A percentile compares a stretch with the other conserved stretches of the same genome.
Conservation (phyloP, 2,888 invertebrate species). For the Lasioglossum villosulum region DNA sequence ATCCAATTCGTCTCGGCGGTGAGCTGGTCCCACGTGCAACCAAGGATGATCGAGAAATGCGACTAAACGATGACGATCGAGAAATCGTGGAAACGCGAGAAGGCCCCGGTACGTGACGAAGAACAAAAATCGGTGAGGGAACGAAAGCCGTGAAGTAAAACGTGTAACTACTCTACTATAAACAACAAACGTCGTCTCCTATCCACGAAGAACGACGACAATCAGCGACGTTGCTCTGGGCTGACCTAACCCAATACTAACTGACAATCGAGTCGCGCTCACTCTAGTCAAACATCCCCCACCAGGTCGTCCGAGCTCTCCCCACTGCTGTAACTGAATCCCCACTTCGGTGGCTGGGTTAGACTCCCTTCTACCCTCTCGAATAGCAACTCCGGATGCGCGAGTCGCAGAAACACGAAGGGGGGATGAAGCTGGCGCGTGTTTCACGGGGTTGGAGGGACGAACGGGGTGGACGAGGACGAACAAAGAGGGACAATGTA, state of each 20-base stretch:
- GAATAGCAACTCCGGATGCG: conserved; percentile 75
- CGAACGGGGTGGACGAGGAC: conserved; percentile 10
- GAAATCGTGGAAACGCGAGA: not conserved
- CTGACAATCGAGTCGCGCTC: conserved; percentile 83
- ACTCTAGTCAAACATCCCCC: conserved; percentile 82
- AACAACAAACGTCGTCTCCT: conserved; percentile 67
- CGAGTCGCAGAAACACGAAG: conserved; percentile 63
- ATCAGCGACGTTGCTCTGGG: conserved; percentile 78
- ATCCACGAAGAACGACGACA: conserved; percentile 65
- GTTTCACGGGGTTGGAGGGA: conserved; percentile 18
- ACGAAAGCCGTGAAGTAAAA: conserved; percentile 23
- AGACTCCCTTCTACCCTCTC: conserved; percentile 66
- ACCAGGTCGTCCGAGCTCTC: conserved; percentile 63
- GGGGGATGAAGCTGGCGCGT: conserved; percentile 34
- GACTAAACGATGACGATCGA: not conserved
- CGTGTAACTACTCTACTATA: conserved; percentile 65
- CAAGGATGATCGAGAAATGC: not conserved
- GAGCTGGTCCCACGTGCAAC: not conserved
- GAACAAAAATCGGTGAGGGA: not conserved
- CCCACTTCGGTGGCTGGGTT: conserved; percentile 44
- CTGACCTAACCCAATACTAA: conserved; percentile 89
- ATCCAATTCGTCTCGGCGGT: not conserved
- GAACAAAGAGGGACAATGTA: conserved; percentile 25
- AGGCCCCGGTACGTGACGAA: not conserved
- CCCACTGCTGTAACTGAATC: conserved; percentile 55